Base-by-base conservation (phyloP, 2,113 vertebrate genomes). In the Pituophis catenifer region DNA sequence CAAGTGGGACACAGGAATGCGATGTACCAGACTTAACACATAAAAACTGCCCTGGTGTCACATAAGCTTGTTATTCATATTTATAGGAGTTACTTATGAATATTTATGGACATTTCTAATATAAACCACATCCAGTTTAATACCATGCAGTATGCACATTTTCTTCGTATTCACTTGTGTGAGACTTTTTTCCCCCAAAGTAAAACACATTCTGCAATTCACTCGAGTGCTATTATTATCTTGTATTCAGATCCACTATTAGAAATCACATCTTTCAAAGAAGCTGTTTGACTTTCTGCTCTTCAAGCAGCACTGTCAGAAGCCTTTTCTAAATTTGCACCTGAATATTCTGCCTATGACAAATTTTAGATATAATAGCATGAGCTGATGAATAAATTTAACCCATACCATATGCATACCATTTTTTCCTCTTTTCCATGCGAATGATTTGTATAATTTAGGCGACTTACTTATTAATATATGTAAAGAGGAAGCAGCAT, bases 91-190 rank as follows among this genome's bases (percentile, higher is more conserved):
- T 94, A 87, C 19, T 59, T 86, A 96, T 96, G 94, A 95, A 94
- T 96, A 96, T 95, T 95, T 94, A 96, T 92, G 57, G 81, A 93
- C 95, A 90, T 93, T 95, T 94, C 94, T 93, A 93, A 90, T 93
- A 94, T 94, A 95, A 96, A 96, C 95, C 85, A 65, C 94, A 96
- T 65, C 53, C 29, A 89, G 86, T 95, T 91, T 62, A 90, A 87
- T 26, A 24, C 13, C 90, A 75, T 23, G 88, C 62, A 88, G 93
- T 75, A 95, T 48, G 89, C 33, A 58, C 44, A 87, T 93, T 90
- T 95, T 86, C 92, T 85, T 75, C 50, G 29, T 91, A 92, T 70
- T 93, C 44, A 89, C 13, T 91, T 95, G 44, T 89, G 24, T 17
- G n/a, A 89, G 81, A 88, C 89, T n/a, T 12, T 19, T 38, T 62